phyloP scores from a whole-genome alignment of 53 echinoderm and acorn worm species.

The Paracentrotus lividus region DNA sequence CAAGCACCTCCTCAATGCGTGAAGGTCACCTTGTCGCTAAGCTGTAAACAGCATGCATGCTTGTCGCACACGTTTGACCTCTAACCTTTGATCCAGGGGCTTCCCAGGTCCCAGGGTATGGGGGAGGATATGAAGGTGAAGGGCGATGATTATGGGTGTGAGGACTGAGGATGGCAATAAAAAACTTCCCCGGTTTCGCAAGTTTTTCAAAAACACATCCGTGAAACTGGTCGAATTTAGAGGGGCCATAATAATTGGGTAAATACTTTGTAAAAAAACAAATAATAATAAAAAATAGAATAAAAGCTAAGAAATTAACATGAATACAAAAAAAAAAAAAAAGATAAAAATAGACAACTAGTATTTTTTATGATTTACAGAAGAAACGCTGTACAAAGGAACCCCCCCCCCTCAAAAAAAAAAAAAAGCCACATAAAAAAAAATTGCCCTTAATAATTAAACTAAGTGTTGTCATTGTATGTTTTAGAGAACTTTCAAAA shows the following conservation, averaged over 20 bases:
- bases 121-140: background rate
- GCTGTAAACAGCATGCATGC: conserved; percentile 11
- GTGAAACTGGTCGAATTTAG: background rate
- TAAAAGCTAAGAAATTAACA: too few relatives aligned
- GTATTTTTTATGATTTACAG: too few relatives aligned
- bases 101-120: conserved; percentile 12
- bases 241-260: conserved; percentile 5
- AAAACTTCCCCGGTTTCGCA: background rate
- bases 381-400: too few relatives aligned
- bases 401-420: too few relatives aligned
- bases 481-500: too few relatives aligned
- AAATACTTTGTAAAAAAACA: too few relatives aligned
- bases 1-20: background rate
- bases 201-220: background rate
- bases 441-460: too few relatives aligned
- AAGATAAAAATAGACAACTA: too few relatives aligned
- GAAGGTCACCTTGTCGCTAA: background rate
- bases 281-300: too few relatives aligned
- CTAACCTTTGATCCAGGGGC: background rate
- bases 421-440: too few relatives aligned
- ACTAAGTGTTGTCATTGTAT: too few relatives aligned
- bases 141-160: background rate
- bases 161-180: background rate
- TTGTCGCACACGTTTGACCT: background rate
- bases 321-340: too few relatives aligned